Percentiles rank a stretch among this genome's conserved stretches.
Conservation (phyloP, 2,888 invertebrate species). For the Drosophila multiciliata region DNA sequence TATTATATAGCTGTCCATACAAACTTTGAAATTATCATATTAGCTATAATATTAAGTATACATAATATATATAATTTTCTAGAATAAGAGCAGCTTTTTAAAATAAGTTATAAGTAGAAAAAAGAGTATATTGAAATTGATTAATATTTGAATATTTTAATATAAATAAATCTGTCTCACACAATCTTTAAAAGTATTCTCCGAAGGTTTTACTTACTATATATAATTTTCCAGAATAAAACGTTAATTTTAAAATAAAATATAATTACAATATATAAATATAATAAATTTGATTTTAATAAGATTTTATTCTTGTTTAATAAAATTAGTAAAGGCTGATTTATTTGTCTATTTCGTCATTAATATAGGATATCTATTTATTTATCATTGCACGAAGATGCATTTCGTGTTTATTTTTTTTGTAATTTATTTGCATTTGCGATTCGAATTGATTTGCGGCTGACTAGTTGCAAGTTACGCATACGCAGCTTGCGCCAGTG, state of each 20-base stretch:
- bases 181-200: background rate
- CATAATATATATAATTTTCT: too few relatives aligned
- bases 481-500: slow-evolving; percentile 55
- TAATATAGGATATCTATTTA: slow-evolving; percentile 15
- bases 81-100: too few relatives aligned
- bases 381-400: too few relatives aligned
- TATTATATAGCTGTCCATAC: too few relatives aligned
- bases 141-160: too few relatives aligned
- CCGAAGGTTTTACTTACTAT: background rate
- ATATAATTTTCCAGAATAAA: background rate
- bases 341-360: accelerated
- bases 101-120: too few relatives aligned
- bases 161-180: too few relatives aligned
- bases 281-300: background rate
- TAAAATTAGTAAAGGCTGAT: background rate
- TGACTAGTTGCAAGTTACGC: slow-evolving; percentile 67
- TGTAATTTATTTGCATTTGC: slow-evolving; percentile 63
- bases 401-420: slow-evolving; percentile 35
- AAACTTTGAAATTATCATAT: too few relatives aligned
- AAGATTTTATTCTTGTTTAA: background rate
- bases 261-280: too few relatives aligned
- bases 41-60: too few relatives aligned
- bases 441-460: slow-evolving; percentile 64
- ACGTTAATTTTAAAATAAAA: background rate
- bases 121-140: too few relatives aligned